Base-by-base conservation (phyloP, 1,140 invertebrate genomes). In the Rhagoletis pomonella region DNA sequence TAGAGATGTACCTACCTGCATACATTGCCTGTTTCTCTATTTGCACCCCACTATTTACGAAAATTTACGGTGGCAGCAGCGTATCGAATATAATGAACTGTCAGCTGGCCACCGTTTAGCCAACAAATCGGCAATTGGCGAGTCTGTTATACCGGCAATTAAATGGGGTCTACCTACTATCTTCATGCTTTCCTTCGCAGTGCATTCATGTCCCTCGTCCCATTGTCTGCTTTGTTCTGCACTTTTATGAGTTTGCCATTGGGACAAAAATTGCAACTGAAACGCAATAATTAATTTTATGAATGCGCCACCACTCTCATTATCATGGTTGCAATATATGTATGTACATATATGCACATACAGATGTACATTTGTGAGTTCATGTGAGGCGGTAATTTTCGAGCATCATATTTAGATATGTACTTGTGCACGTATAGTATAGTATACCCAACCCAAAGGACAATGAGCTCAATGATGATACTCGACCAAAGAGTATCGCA, bases 271-370 rank as follows among this genome's bases (percentile, higher is more conserved):
- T 19, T 81, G 73, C 73, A 81, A 77, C 69, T 77, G 69, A 47
- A 77, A 77, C 44, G 69, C 69, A 77, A 81, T 81, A 81, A 58
- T 81, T 81, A 81, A 81, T 81, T 81, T 50, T 6, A n/a, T n/a
- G 47, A 81, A 81, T 55, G 14, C 19, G 73, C 47, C 73, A 55
- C 55, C 47, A 81, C 44, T 81, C 6, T 17, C 42, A 17, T 73
- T 73, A 42, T 73, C 14, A 73, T 29, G 0, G 67, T 12, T 14
- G 29, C 29, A 12, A 17, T 62, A 17, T 62, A 62, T 4, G 4
- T 12, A 59, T 12, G 58, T 59, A 59, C 1, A 0, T 12, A 12
- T 59, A 59, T 59, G 6, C 12, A 59, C n/a, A 62, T 62, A 12
- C 42, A 4, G 29, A 29, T 67, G 29, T 67, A 0, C 12, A 3